A percentile compares a stretch with the other conserved stretches of the same genome.
Evolutionary conservation across 2,797 vertebrate species (phyloP).

Genomic region (Cirrhinus molitorella): DNA sequence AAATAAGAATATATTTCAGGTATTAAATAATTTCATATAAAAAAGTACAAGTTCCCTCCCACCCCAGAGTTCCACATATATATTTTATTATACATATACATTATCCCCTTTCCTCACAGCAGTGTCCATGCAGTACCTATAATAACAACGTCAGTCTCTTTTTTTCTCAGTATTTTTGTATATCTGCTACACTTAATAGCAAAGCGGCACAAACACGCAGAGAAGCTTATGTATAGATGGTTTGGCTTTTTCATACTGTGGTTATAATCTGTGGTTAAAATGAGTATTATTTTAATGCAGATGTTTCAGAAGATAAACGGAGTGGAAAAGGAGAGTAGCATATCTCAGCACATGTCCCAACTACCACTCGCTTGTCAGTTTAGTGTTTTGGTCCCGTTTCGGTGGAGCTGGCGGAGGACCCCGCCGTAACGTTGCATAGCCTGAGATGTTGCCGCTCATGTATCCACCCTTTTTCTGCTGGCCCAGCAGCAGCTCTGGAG

Average conservation of each 20-base stretch:
- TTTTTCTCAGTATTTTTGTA: slow-evolving; percentile 67
- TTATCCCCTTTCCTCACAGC: slow-evolving; percentile 54
- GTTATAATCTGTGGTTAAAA: slow-evolving; percentile 70
- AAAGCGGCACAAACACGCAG: slow-evolving; percentile 77
- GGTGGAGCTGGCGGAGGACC: slow-evolving; percentile 93
- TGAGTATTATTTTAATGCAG: slow-evolving; percentile 60
- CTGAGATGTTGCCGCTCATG: slow-evolving; percentile 90
- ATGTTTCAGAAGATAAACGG: slow-evolving; percentile 42
- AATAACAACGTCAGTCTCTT: slow-evolving; percentile 67
- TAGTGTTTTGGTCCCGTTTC: slow-evolving; percentile 98
- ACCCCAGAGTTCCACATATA: slow-evolving; percentile 63
- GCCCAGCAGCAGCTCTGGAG: slow-evolving; percentile 90
- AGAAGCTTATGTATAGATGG: slow-evolving; percentile 76
- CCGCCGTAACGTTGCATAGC: slow-evolving; percentile 96
- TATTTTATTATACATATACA: slow-evolving; percentile 66
- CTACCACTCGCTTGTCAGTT: slow-evolving; percentile 94
- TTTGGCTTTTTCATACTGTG: slow-evolving; percentile 73
- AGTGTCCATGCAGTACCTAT: slow-evolving; percentile 79
- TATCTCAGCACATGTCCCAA: slow-evolving; percentile 35
- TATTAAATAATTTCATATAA: slow-evolving; percentile 87
- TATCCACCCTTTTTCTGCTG: slow-evolving; percentile 84
- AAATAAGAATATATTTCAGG: slow-evolving; percentile 79
- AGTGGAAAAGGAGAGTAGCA: slow-evolving; percentile 44
- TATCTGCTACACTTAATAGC: slow-evolving; percentile 70
- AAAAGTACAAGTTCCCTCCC: slow-evolving; percentile 71